These are phyloP conservation scores for Lepus europaeus DNA, from an alignment of 2,113 vertebrate genomes.

Conservation along the genomic window DNA sequence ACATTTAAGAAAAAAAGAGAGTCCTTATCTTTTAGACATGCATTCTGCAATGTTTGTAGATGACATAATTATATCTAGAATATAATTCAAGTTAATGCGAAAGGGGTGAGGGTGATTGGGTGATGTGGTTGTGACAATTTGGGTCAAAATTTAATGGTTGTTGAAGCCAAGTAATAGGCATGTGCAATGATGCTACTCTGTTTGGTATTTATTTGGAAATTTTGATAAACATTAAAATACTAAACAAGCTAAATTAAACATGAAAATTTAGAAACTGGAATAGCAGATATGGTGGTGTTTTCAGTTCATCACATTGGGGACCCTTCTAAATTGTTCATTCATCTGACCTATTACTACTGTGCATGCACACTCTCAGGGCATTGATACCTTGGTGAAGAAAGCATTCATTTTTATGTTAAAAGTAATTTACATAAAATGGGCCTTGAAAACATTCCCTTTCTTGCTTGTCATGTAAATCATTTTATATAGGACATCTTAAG, in stretches of 20 bases:
- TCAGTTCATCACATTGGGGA: background rate
- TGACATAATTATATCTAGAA: background rate
- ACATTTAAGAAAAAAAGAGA: conserved; percentile 33
- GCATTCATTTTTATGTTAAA: conserved; percentile 63
- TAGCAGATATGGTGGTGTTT: background rate
- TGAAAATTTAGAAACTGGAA: background rate
- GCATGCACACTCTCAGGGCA: background rate
- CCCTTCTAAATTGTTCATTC: background rate
- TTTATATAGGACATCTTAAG: conserved; percentile 21
- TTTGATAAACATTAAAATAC: conserved; percentile 24
- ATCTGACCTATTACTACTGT: background rate
- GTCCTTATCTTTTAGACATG: background rate
- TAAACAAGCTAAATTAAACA: background rate
- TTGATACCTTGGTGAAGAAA: conserved; percentile 8
- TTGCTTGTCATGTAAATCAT: conserved; percentile 31
- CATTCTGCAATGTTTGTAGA: background rate
- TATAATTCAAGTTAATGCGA: background rate
- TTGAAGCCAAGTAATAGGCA: background rate
- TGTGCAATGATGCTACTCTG: background rate
- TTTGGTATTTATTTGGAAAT: conserved; percentile 18
- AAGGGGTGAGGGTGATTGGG: background rate
- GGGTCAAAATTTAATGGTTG: background rate
- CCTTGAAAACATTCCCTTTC: conserved; percentile 28
- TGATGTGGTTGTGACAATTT: no score
- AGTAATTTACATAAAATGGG: conserved; percentile 47